A percentile compares a stretch with the other conserved stretches of the same genome.
phyloP scores from a whole-genome alignment of 2,888 invertebrate species.

The Choreutis nemorana region DNA sequence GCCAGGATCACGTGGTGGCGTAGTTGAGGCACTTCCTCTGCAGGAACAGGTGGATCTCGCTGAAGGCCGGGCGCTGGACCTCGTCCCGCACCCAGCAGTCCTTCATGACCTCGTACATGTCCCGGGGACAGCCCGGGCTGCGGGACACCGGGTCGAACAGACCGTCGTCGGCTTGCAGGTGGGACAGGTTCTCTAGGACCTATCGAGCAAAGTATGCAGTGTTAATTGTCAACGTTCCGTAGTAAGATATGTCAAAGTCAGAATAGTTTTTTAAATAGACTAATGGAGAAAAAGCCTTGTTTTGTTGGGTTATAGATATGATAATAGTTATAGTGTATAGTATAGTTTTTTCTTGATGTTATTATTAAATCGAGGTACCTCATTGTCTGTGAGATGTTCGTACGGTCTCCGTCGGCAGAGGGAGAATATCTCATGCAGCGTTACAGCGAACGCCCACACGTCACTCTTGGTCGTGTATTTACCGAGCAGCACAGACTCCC shows the following conservation, averaged over 20 bases:
- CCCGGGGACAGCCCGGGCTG: constrained; percentile 76
- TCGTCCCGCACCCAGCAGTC: constrained; percentile 87
- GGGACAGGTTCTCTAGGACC: constrained; percentile 82
- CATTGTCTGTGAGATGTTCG: constrained; percentile 76
- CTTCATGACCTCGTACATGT: constrained; percentile 84
- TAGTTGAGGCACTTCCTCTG: constrained; percentile 56
- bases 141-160: constrained; percentile 70
- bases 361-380: constrained; percentile 53
- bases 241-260: too few species aligned
- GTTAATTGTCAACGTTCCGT: too few species aligned
- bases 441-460: constrained; percentile 91
- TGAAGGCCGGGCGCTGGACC: constrained; percentile 77
- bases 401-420: constrained; percentile 81
- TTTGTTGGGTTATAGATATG: too few species aligned
- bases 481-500: constrained; percentile 83
- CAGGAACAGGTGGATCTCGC: constrained; percentile 83
- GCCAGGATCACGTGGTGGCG: constrained; percentile 35
- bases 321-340: too few species aligned
- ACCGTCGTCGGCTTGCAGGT: constrained; percentile 70
- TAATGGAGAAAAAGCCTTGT: too few species aligned
- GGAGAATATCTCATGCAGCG: constrained; percentile 86
- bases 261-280: too few species aligned
- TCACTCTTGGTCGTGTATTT: constrained; percentile 90
- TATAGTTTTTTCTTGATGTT: too few species aligned
- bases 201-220: too few species aligned